Conservation (phyloP, 2,113 vertebrate genomes). For the Pedionomus torquatus region DNA sequence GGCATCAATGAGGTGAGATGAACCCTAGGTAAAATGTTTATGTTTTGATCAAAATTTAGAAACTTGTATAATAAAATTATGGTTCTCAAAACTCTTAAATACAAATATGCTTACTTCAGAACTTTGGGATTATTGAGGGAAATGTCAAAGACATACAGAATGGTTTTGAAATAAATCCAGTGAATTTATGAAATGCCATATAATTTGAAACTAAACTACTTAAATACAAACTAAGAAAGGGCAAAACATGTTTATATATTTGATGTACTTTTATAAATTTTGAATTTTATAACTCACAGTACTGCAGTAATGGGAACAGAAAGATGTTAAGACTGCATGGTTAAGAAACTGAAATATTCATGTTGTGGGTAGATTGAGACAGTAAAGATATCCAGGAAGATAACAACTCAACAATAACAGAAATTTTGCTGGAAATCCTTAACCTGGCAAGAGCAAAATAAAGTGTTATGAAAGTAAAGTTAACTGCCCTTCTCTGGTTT, state of each 20-base stretch:
- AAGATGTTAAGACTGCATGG: neutral
- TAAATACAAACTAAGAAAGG: neutral
- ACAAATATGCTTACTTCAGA: neutral
- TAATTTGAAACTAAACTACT: neutral
- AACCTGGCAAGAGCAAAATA: neutral
- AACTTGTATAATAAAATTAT: neutral
- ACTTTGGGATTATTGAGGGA: neutral
- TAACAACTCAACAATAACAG: fast-evolving
- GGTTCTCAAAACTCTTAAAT: neutral
- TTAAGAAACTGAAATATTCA: neutral
- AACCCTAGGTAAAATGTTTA: neutral
- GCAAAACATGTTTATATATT: fast-evolving
- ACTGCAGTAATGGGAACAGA: neutral
- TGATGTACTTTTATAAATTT: neutral
- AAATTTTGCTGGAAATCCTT: neutral
- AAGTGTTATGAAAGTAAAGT: neutral
- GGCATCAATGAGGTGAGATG: neutral
- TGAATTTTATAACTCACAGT: neutral
- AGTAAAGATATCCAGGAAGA: neutral
- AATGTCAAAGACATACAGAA: neutral
- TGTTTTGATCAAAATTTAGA: neutral
- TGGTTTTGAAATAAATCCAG: neutral
- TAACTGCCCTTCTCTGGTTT: neutral
- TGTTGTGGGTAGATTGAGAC: neutral
- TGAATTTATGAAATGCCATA: neutral